phyloP scores from a whole-genome alignment of 2,888 invertebrate genomes.

The Apodemia zela region DNA sequence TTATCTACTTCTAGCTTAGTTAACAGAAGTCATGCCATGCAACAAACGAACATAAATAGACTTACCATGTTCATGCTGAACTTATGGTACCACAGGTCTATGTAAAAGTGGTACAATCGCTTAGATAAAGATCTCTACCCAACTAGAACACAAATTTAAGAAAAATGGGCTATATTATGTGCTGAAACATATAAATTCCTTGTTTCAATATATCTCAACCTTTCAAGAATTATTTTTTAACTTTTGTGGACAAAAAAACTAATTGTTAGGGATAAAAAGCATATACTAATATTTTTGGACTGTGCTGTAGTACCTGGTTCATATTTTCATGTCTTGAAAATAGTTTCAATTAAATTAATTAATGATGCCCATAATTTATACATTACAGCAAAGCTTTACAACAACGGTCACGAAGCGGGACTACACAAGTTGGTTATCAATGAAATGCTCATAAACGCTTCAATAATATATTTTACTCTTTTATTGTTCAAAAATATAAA shows the following conservation, averaged over 20 bases:
- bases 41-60: slow-evolving; percentile 3
- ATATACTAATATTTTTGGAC: too few species aligned
- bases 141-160: slow-evolving; percentile 12
- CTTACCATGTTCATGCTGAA: slow-evolving; percentile 15
- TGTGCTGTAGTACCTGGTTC: too few species aligned
- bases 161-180: neutral
- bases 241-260: too few species aligned
- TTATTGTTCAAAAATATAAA: slow-evolving; percentile 71
- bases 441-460: slow-evolving; percentile 61
- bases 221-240: too few species aligned
- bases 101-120: slow-evolving; percentile 1
- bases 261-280: too few species aligned
- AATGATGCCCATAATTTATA: neutral
- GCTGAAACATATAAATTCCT: neutral
- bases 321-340: neutral
- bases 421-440: slow-evolving; percentile 49
- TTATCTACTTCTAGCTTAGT: neutral
- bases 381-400: slow-evolving; percentile 19
- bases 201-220: too few species aligned
- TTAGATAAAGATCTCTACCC: slow-evolving; percentile 5
- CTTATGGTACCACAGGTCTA: neutral
- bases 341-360: neutral
- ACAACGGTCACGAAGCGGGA: slow-evolving; percentile 24
- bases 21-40: slow-evolving; percentile 10
- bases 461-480: slow-evolving; percentile 59